These are phyloP conservation scores for Pholis gunnellus DNA, from an alignment of 2,113 vertebrate species.

Conservation along the genomic window DNA sequence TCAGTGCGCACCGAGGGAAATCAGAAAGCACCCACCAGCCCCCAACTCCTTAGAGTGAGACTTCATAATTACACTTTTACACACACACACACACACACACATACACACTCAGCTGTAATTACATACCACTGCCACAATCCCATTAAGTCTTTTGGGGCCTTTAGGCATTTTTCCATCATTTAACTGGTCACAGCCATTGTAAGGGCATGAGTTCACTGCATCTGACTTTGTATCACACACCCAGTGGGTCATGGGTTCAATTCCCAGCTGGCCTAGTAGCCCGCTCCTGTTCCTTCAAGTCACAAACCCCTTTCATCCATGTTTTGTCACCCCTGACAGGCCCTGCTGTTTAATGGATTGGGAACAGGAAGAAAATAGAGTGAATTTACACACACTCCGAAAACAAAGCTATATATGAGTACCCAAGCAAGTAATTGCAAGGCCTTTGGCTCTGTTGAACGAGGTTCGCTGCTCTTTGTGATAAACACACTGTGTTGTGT, in stretches of 20 bases:
- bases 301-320: constrained; percentile 61
- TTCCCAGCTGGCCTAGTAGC: constrained; percentile 57
- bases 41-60: constrained; percentile 65
- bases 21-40: constrained; percentile 73
- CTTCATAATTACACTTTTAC: constrained; percentile 80
- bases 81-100: constrained; percentile 42
- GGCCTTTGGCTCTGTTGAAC: constrained; percentile 64
- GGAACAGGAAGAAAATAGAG: constrained; percentile 44
- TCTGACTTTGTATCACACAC: constrained; percentile 46
- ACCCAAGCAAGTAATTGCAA: constrained; percentile 76
- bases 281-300: constrained; percentile 45
- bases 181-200: constrained; percentile 69
- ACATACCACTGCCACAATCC: constrained; percentile 72
- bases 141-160: constrained; percentile 76
- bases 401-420: constrained; percentile 67
- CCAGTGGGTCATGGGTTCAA: constrained; percentile 64
- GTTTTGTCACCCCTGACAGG: constrained; percentile 56
- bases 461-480: constrained; percentile 49
- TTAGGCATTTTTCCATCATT: constrained; percentile 78
- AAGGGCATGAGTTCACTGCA: constrained; percentile 59
- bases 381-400: constrained; percentile 28
- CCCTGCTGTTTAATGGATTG: constrained; percentile 60
- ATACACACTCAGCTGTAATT: constrained; percentile 71
- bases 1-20: constrained; percentile 75
- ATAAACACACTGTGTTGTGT: constrained; percentile 50